Evolutionary conservation across 2,113 vertebrate genomes (phyloP).

Genomic region (Notothenia rossii): DNA sequence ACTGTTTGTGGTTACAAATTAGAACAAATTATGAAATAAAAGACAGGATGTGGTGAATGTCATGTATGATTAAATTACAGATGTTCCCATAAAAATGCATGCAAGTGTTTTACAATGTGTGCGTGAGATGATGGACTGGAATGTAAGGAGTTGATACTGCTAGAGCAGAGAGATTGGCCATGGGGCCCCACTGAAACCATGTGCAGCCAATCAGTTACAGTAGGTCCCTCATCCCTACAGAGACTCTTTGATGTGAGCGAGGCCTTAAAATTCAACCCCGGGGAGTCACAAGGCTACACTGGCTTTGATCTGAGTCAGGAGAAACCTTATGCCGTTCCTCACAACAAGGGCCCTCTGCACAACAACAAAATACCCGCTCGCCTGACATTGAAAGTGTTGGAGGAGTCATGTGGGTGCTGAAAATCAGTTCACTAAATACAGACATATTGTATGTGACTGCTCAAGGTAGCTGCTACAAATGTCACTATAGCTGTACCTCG

Average conservation of each 20-base stretch:
- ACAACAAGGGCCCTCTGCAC: conserved; percentile 41
- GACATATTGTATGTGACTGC: background rate
- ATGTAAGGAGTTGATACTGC: conserved; percentile 42
- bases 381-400: conserved; percentile 19
- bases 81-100: background rate
- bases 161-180: conserved; percentile 34
- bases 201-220: conserved; percentile 82
- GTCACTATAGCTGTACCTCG: background rate
- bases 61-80: background rate
- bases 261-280: conserved; percentile 73
- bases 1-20: background rate
- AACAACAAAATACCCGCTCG: conserved; percentile 30
- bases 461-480: background rate
- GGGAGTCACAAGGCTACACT: conserved; percentile 73
- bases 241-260: conserved; percentile 79
- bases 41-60: background rate
- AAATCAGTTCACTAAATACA: background rate
- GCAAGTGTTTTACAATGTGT: background rate
- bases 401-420: conserved; percentile 2
- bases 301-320: conserved; percentile 72
- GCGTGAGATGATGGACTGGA: conserved; percentile 31
- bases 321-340: conserved; percentile 49
- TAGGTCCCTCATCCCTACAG: conserved; percentile 73
- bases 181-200: conserved; percentile 69
- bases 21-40: conserved; percentile 31